Evolutionary conservation across 1,140 invertebrate genomes (phyloP), one percentile per base, ranked within the genome.

Genomic region (Lepidotrigona ventralis): DNA sequence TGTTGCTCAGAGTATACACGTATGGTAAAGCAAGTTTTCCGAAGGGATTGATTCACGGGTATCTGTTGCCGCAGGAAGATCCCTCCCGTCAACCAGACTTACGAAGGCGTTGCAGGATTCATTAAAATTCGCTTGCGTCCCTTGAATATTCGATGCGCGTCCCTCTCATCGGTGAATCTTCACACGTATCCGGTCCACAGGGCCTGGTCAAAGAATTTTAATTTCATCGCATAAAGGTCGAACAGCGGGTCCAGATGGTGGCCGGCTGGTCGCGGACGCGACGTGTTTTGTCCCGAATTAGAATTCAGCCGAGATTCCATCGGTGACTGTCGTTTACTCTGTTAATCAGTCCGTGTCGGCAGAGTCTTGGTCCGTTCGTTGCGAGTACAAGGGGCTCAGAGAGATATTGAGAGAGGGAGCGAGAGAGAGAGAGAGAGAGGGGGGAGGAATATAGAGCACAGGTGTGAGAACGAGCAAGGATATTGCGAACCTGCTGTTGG

Each of bases 241-340:
- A 54, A n/a, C 15, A 5, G 11, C 0, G 26, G 75, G 1, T 66
- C 63, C 21, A 63, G 56, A 33, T 63, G 54, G 56, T 23, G 17
- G 39, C 26, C 39, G 69, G 12, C 14, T 72, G 39, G 39, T 63
- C 69, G 8, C 53, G 46, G 51, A 68, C 29, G 46, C 53, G n/a
- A 23, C 39, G 11, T 82, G 73, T 82, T 82, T 77, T 39, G 23
- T 46, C 74, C 26, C 46, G 66, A 78, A 53, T 83, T 70, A 78
- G 75, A 79, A 72, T 83, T 79, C 75, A 64, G 46, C 68, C 56
- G 68, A 51, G 81, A 66, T 66, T 56, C 76, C 75, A 77, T 82
- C 80, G 80, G 73, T 58, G 81, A 60, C 70, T 86, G 83, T 78
- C 77, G 60, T 88, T 88, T 81, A 77, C 76, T 60, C 75, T 29